Base-by-base conservation (phyloP, 2,797 vertebrate species). In the Gouania willdenowi region DNA sequence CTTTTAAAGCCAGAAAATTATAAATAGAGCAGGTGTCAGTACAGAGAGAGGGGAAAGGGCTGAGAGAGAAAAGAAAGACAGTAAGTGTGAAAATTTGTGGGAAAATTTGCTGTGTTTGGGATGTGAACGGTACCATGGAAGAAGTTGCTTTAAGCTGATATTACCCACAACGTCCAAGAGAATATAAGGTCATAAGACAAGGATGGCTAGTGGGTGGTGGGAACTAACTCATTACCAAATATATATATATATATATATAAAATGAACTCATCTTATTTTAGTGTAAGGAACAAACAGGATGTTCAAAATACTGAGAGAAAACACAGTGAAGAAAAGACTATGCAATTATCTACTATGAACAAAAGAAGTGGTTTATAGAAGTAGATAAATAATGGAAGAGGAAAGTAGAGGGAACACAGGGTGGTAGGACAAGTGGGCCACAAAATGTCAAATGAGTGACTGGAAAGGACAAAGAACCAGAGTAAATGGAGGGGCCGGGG, bases 21-120 rank as follows among this genome's bases (percentile, higher is more conserved):
- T 84, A 86, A 84, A 87, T 87, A 86, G 79, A 81, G 75, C 76
- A 83, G 74, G 82, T 83, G 77, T 83, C 77, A 67, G 78, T 74
- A 71, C 72, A n/a, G 45, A 36, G 32, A 33, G 40, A 32, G 43
- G 10, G 35, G 43, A 41, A 32, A 42, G 66, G 48, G 65, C 65
- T 69, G 56, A 1, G 35, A 59, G 70, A 61, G 58, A 66, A 71
- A 71, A 76, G 75, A 78, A 59, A 75, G 75, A 77, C 66, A 79
- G 68, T 48, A 69, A 74, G 76, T 84, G 79, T 82, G 77, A 81
- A 81, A 76, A 71, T 60, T 60, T 47, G 70, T 78, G 73, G 60
- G 73, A 77, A 71, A 47, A 29, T 26, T 33, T 54, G 45, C 32
- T 32, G 17, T 65, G 48, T 57, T 33, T 49, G 20, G 46, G 51